Evolutionary conservation across 2,888 invertebrate species (phyloP).

Genomic region (Ischnus inquisitorius): DNA sequence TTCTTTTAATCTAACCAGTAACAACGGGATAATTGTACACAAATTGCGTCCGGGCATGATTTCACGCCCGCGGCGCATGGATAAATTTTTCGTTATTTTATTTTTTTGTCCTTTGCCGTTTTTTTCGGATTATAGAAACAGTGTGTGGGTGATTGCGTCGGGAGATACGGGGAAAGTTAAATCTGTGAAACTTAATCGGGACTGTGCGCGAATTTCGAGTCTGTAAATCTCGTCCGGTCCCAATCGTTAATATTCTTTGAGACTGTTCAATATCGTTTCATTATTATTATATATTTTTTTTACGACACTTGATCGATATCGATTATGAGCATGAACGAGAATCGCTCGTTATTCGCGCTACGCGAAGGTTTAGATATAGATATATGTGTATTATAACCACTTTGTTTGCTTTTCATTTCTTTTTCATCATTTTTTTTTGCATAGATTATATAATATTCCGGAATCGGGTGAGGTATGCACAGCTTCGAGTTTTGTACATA

Average conservation of each 20-base stretch:
- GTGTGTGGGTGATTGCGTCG: constrained; percentile 60
- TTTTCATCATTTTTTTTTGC: constrained; percentile 42
- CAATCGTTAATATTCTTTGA: constrained; percentile 45
- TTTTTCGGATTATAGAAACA: constrained; percentile 65
- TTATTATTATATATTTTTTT: constrained; percentile 16
- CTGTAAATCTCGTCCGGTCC: constrained; percentile 51
- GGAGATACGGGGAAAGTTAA: constrained; percentile 73
- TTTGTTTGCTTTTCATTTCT: constrained; percentile 39
- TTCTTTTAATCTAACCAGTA: constrained; percentile 58
- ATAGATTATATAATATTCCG: constrained; percentile 61
- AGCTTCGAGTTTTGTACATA: constrained; percentile 70
- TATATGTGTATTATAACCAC: constrained; percentile 60
- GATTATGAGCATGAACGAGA: constrained; percentile 47
- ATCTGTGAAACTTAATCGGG: constrained; percentile 84
- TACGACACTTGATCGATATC: constrained; percentile 12
- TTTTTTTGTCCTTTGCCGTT: constrained; percentile 54
- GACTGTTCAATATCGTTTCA: constrained; percentile 35
- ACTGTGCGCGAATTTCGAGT: constrained; percentile 78
- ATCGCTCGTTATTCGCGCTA: constrained; percentile 61
- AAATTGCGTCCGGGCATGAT: constrained; percentile 42
- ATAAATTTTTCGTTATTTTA: constrained; percentile 45
- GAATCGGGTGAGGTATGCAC: constrained; percentile 63
- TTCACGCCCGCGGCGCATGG: constrained; percentile 51
- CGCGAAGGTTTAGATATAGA: constrained; percentile 57
- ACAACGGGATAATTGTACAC: constrained; percentile 68